These are phyloP conservation scores for Poecilus cupreus DNA, from an alignment of 2,888 invertebrate species.

Conservation along the genomic window DNA sequence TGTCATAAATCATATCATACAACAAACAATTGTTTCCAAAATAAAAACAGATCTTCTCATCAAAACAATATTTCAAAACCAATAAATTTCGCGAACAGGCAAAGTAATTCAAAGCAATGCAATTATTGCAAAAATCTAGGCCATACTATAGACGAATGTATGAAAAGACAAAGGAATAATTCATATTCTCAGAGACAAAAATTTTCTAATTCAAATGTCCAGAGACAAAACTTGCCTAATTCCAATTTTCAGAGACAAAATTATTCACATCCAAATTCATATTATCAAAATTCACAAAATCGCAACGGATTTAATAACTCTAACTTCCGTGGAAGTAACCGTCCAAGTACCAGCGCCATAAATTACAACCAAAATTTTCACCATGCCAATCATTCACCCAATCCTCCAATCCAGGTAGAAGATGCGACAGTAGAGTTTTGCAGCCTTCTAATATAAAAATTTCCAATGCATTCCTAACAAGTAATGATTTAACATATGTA, in stretches of 20 bases:
- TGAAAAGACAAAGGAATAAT: constrained; percentile 25
- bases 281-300: not conserved
- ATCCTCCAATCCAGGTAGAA: constrained; percentile 2
- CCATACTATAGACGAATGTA: constrained; percentile 29
- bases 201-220: not conserved
- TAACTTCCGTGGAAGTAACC: too few species aligned
- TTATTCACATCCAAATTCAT: not conserved
- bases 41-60: not conserved
- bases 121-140: constrained; percentile 42
- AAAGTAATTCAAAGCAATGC: not conserved
- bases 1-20: constrained; percentile 31
- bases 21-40: constrained; percentile 49
- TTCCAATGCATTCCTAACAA: not conserved
- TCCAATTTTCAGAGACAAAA: not conserved
- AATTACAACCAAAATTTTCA: constrained; percentile 24
- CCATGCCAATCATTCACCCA: not conserved
- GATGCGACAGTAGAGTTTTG: not conserved
- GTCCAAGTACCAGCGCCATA: too few species aligned
- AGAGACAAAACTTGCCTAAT: not conserved
- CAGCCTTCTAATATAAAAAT: not conserved
- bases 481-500: constrained; percentile 5
- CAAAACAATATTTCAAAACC: not conserved
- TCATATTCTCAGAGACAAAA: not conserved
- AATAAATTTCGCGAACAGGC: constrained; percentile 9
- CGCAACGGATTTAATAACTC: not conserved